Percentiles rank a stretch among this genome's conserved stretches.
These are phyloP conservation scores for Zaprionus kolodkinae DNA, from an alignment of 1,140 invertebrate genomes.

Conservation along the genomic window DNA sequence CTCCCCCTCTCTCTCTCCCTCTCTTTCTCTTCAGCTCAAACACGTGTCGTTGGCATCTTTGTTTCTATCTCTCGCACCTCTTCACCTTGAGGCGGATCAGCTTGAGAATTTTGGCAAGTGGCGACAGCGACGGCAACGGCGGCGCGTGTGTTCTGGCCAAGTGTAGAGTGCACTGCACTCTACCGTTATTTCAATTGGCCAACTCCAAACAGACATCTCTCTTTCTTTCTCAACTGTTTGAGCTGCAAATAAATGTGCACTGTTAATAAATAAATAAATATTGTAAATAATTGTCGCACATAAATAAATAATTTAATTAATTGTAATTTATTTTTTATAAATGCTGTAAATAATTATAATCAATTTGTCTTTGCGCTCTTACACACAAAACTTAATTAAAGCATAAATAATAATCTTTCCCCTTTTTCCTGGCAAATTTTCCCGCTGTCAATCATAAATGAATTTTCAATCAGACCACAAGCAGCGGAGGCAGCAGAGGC, in stretches of 20 bases:
- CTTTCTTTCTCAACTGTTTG: background rate
- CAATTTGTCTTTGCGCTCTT: too few relatives aligned
- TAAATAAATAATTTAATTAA: background rate
- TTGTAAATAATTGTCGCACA: background rate
- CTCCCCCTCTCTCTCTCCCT: background rate
- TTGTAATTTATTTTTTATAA: background rate
- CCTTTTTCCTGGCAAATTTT: background rate
- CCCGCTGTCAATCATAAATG: slow-evolving; percentile 3
- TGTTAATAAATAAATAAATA: too few relatives aligned
- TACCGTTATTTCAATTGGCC: background rate
- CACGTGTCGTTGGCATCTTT: background rate
- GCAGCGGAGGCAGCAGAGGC: too few relatives aligned
- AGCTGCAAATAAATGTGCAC: background rate
- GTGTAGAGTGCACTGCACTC: background rate
- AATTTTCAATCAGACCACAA: slow-evolving; percentile 2
- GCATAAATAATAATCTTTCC: background rate
- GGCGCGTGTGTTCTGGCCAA: background rate
- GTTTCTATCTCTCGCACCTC: background rate
- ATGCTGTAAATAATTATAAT: background rate
- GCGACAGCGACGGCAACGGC: background rate
- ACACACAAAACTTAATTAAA: background rate
- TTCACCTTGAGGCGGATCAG: slow-evolving; percentile 2
- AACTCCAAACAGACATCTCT: background rate
- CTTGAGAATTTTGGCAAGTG: background rate
- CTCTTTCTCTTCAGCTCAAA: background rate